Percentiles rank a stretch among this genome's conserved stretches.
Evolutionary conservation across 2,113 vertebrate genomes (phyloP).

Genomic region (Lepus europaeus): DNA sequence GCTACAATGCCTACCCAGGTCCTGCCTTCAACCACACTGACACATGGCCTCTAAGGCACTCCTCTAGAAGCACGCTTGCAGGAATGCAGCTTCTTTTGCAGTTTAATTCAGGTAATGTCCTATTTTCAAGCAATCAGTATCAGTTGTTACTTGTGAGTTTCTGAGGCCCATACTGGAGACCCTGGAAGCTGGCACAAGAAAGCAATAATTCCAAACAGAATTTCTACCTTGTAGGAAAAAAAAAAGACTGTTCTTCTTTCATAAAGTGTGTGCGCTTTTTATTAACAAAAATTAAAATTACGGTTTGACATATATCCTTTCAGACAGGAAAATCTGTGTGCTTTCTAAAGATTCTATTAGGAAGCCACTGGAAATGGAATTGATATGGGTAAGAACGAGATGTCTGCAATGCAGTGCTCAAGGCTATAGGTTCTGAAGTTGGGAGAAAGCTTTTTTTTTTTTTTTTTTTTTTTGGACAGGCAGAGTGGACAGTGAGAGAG

Average conservation of each 20-base stretch:
- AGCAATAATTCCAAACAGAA: conserved; percentile 3
- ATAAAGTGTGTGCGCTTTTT: neutral
- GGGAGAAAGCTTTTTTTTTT: too few species aligned
- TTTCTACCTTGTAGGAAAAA: neutral
- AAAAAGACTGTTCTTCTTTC: neutral
- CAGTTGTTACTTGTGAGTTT: neutral
- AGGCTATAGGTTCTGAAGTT: neutral
- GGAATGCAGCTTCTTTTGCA: neutral
- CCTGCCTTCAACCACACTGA: neutral
- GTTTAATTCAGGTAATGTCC: neutral
- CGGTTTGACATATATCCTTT: neutral
- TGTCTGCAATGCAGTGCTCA: neutral
- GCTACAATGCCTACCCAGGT: neutral
- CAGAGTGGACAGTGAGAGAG: too few species aligned
- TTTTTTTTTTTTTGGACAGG: too few species aligned
- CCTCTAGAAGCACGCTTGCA: neutral
- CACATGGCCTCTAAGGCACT: neutral
- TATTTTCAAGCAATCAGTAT: neutral
- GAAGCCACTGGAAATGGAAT: neutral
- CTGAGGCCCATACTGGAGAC: neutral
- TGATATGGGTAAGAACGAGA: neutral
- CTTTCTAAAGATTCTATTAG: neutral
- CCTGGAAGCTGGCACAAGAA: neutral
- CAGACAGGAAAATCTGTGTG: neutral
- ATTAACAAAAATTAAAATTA: neutral